Percentiles rank a stretch among this genome's conserved stretches.
These are phyloP conservation scores for Rhopalosiphum maidis DNA, from an alignment of 1,140 invertebrate genomes.

Conservation along the genomic window DNA sequence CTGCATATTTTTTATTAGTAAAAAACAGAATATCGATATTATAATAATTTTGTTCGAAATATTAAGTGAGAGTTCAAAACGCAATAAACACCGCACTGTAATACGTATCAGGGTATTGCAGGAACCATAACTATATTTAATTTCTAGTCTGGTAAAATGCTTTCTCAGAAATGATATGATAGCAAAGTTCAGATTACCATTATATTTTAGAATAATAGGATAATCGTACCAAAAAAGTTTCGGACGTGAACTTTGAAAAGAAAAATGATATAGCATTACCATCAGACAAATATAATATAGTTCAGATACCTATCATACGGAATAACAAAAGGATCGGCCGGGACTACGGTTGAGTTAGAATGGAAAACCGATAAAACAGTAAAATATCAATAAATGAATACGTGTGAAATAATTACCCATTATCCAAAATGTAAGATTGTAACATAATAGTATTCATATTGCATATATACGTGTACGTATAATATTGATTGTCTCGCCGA, in stretches of 20 bases:
- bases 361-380: not conserved
- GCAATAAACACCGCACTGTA: not conserved
- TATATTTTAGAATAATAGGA: slow-evolving; percentile 17
- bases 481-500: too few relatives aligned
- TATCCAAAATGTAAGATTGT: not conserved
- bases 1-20: not conserved
- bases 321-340: not conserved
- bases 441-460: too few relatives aligned
- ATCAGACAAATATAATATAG: not conserved
- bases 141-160: not conserved
- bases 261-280: not conserved
- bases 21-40: not conserved
- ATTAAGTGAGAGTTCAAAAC: too few relatives aligned
- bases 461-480: not conserved
- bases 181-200: not conserved
- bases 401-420: not conserved
- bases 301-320: not conserved
- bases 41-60: not conserved
- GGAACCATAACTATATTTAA: not conserved
- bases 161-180: not conserved
- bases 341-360: not conserved
- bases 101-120: not conserved
- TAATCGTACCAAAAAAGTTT: not conserved
- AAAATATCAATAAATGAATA: not conserved
- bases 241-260: not conserved